Percentiles rank a stretch among this genome's conserved stretches.
Conservation (phyloP, 2,888 invertebrate species). For the Pollenia amentaria region DNA sequence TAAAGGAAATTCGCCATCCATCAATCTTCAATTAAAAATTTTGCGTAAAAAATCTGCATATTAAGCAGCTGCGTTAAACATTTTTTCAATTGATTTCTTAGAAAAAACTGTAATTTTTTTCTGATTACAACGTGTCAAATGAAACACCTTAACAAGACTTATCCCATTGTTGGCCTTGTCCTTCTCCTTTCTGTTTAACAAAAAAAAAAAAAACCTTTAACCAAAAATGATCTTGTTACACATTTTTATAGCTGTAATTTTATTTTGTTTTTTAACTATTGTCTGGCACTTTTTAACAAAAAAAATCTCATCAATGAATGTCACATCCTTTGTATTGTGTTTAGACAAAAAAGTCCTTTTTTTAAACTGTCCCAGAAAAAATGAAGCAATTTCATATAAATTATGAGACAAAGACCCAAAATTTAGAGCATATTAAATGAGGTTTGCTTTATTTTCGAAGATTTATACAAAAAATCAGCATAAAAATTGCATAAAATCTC, state of each 20-base stretch:
- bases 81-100: not conserved
- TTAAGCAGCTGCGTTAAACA: not conserved
- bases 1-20: too few relatives aligned
- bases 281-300: not conserved
- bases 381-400: conserved; percentile 72
- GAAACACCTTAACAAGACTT: conserved; percentile 38
- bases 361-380: conserved; percentile 32
- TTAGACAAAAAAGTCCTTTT: conserved; percentile 25
- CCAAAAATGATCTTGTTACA: conserved; percentile 44
- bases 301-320: conserved; percentile 54
- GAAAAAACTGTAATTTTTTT: conserved; percentile 34
- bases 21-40: not conserved
- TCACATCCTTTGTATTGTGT: conserved; percentile 42
- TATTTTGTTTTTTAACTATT: not conserved
- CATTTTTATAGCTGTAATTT: conserved; percentile 25
- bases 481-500: conserved; percentile 61
- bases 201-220: not conserved
- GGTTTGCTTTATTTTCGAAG: conserved; percentile 2
- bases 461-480: not conserved
- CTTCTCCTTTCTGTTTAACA: too few relatives aligned
- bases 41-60: not conserved
- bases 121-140: conserved; percentile 49
- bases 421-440: conserved; percentile 47
- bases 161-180: not conserved
- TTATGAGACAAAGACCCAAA: conserved; percentile 65